A percentile compares a stretch with the other conserved stretches of the same genome.
Conservation (phyloP, 2,888 invertebrate species). For the Drosophila mulleri region DNA sequence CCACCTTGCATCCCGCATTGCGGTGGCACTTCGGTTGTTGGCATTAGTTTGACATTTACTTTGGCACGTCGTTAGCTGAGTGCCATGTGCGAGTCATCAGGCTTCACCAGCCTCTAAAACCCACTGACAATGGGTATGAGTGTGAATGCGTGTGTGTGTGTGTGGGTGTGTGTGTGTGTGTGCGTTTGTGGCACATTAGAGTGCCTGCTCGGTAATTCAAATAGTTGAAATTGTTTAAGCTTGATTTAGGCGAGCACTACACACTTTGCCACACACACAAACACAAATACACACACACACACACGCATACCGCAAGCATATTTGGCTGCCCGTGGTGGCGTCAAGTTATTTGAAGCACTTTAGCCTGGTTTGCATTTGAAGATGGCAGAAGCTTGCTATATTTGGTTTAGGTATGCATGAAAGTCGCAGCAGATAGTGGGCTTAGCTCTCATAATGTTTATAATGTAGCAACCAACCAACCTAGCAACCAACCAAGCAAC, state of each 20-base stretch:
- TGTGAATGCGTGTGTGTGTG: slow-evolving; percentile 9
- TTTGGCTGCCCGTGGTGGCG: slow-evolving; percentile 49
- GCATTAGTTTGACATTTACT: slow-evolving; percentile 80
- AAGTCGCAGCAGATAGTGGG: background rate
- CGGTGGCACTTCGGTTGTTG: slow-evolving; percentile 60
- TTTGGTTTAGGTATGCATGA: slow-evolving; percentile 1
- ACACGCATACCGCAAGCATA: slow-evolving; percentile 27
- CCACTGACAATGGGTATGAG: slow-evolving; percentile 3
- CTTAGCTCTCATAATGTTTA: slow-evolving; percentile 65
- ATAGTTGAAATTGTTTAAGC: slow-evolving; percentile 78
- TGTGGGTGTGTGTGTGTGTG: slow-evolving; percentile 11
- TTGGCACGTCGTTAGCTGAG: slow-evolving; percentile 78
- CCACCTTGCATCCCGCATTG: slow-evolving; percentile 53
- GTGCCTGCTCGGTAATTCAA: slow-evolving; percentile 73
- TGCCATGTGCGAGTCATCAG: slow-evolving; percentile 48
- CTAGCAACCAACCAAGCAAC: slow-evolving; percentile 51
- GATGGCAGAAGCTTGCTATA: slow-evolving; percentile 21
- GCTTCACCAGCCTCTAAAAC: slow-evolving; percentile 9
- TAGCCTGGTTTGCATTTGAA: slow-evolving; percentile 56
- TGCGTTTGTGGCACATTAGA: slow-evolving; percentile 46
- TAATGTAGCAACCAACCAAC: slow-evolving; percentile 52
- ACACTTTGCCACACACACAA: slow-evolving; percentile 26
- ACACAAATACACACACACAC: background rate
- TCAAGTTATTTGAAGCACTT: slow-evolving; percentile 78
- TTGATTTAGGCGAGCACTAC: slow-evolving; percentile 71